These are phyloP conservation scores for Nyctereutes procyonoides DNA, from an alignment of 2,113 vertebrate species.

Conservation along the genomic window DNA sequence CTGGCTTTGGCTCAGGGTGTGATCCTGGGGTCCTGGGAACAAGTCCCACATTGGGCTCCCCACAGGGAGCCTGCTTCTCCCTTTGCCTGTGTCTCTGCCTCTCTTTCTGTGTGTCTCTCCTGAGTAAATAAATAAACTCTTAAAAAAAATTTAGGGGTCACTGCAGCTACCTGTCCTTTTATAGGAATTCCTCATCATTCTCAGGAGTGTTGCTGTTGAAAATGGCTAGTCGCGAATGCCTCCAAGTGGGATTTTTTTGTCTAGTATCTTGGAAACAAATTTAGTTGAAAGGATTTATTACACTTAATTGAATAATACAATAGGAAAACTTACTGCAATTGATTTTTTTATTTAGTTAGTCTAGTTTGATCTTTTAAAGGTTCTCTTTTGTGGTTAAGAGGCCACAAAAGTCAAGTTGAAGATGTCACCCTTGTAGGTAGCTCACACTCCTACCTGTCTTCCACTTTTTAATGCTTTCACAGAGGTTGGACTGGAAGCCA, in stretches of 20 bases:
- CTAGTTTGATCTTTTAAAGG: slow-evolving; percentile 64
- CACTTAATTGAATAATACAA: slow-evolving; percentile 45
- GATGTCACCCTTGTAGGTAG: neutral
- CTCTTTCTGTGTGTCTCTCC: too few relatives aligned
- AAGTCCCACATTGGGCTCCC: too few relatives aligned
- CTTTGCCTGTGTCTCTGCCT: too few relatives aligned
- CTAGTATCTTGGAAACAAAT: slow-evolving; percentile 27
- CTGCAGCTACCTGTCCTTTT: neutral
- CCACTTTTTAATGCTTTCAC: slow-evolving; percentile 47
- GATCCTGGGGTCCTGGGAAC: too few relatives aligned
- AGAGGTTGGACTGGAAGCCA: slow-evolving; percentile 45
- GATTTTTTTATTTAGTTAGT: slow-evolving; percentile 40
- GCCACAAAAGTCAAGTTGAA: slow-evolving; percentile 38
- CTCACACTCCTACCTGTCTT: neutral
- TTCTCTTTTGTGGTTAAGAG: slow-evolving; percentile 50
- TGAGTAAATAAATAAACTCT: too few relatives aligned
- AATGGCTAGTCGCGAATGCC: neutral
- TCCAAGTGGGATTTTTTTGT: slow-evolving; percentile 8
- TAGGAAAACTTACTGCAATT: slow-evolving; percentile 48
- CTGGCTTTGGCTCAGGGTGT: too few relatives aligned
- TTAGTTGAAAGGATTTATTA: slow-evolving; percentile 63
- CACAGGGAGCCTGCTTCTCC: too few relatives aligned
- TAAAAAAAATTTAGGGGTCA: neutral
- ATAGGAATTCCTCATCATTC: neutral
- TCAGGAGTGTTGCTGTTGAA: neutral